Evolutionary conservation across 2,888 invertebrate genomes (phyloP), one percentile per base, ranked within the genome.

Genomic region (Cerastis rubricosa): DNA sequence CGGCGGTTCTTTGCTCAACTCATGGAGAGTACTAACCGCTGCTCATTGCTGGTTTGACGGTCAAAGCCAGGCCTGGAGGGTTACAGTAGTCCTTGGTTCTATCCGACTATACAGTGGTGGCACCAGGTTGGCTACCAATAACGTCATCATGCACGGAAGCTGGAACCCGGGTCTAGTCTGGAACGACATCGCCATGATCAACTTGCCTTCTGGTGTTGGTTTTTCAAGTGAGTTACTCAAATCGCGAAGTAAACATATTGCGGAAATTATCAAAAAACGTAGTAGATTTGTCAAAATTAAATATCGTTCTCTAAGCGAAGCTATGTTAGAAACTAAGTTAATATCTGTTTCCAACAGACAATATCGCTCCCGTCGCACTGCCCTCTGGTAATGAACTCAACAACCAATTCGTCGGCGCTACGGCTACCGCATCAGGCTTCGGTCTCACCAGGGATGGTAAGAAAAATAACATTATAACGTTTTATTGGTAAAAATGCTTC

Each of bases 391-490:
- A 29, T 35, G 89, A 92, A 66, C 63, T 90, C 2, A 78, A 72
- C 47, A 87, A 92, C 25, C 54, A 68, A 72, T 95, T 91, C 73
- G 87, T 74, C 40, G 92, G 92, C n/a, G 35, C 69, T 2, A 71
- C 57, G 0, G 94, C 91, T 57, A 71, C 88, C 61, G 94, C 94
- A 29, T 92, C 94, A 22, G 95, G 95, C 54, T 95, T 90, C 69
- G 95, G 95, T 40, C 54, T 78, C 6, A 91, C 88, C 17, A 74
- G 78, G 25, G 89, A 90, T 40, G 73, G 92, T 92, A 85, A 87
- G 84, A 25, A 45, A 25, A 43, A 40, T 7, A 19, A 49, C 19
- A 49, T 45, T 45, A 45, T 45, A 49, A 19, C 19, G 19, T 49
- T 49, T 49, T 49, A 19, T 2, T 35, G n/a, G 6, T 19, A 49